Base-by-base conservation (phyloP, 2,888 invertebrate genomes). In the Magallana nippona region DNA sequence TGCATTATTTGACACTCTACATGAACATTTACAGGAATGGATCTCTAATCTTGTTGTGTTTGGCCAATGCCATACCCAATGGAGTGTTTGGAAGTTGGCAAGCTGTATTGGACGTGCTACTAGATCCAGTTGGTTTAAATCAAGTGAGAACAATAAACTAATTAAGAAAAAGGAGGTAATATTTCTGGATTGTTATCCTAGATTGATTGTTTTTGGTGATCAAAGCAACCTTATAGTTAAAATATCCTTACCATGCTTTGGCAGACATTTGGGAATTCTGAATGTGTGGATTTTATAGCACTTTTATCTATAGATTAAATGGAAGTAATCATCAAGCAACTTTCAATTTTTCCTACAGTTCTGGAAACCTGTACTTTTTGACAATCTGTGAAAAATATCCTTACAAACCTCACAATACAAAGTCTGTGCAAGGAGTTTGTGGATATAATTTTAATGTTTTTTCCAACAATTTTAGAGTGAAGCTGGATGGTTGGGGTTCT, bases 51-150 rank as follows among this genome's bases (percentile, higher is more conserved):
- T 81, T 91, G 60, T 79, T 93, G 2, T 88, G 88, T 17, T 19
- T 90, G 1, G 85, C 92, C 1, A 92, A 89, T 81, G 88, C 88
- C 5, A 82, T 92, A n/a, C 88, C 92, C 1, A 81, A 86, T 5
- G 92, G 93, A 17, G 87, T 92, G 10, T 89, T 89, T 81, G 90
- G 90, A 3, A 89, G 90, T 0, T 93, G 93, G 93, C 88, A 88
- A 13, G 87, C 92, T 10, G 90, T 93, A 10, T 83, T 93, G 8
- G 91, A 92, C 55, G 90, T 93, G 82, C 92, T 91, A 78, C 88
- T 94, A 0, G 88, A 91, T 58, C 86, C 90, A 1, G 84, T 92
- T 0, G 89, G 88, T 10, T 87, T 94, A 17, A 84, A 88, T 2
- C 91, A 92, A 90, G 92, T 90, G 88, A 78, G 82, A 27, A 55